Base-by-base conservation (phyloP, 2,113 vertebrate species). In the Stercorarius parasiticus region DNA sequence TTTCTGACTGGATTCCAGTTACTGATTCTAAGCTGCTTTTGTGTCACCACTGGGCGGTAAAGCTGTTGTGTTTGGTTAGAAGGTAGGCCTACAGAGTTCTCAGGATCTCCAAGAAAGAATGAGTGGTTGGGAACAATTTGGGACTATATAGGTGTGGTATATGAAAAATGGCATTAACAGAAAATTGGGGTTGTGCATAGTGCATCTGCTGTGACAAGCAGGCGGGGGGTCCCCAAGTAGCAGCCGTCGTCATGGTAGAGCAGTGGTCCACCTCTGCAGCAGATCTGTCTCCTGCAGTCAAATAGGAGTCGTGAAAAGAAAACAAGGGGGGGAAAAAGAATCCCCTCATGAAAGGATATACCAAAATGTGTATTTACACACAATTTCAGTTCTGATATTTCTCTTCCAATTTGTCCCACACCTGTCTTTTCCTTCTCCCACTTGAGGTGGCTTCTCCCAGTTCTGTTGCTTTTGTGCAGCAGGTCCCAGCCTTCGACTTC, bases 161-260 rank as follows among this genome's bases (percentile, higher is more conserved):
- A 20, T 45, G 40, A 71, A 77, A 77, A 84, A 32, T 13, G 15
- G 21, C 15, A 26, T 56, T 42, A 42, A 40, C 8, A 40, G n/a
- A 22, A 67, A 69, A n/a, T 1, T 8, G n/a, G 23, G 55, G 53
- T 3, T 47, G 34, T 69, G 13, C 34, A 6, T 36, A 15, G 49
- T 34, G 22, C 19, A n/a, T 49, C 32, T 80, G 53, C 42, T 52
- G 34, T 0, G 1, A 26, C 22, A 72, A 29, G 25, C 8, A 2
- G 58, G 8, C 12, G 7, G 29, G 9, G 27, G 6, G 32, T 87
- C 40, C 36, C 23, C 27, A 13, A 2, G 30, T 20, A 50, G 40
- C n/a, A 84, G 38, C 18, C 1, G 0, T 38, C 30, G 4, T n/a
- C 6, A 0, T 2, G 47, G 50, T 1, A 23, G 43, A 66, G 53